Conservation (phyloP, 1,140 invertebrate species). For the Euborellia annulipes region DNA sequence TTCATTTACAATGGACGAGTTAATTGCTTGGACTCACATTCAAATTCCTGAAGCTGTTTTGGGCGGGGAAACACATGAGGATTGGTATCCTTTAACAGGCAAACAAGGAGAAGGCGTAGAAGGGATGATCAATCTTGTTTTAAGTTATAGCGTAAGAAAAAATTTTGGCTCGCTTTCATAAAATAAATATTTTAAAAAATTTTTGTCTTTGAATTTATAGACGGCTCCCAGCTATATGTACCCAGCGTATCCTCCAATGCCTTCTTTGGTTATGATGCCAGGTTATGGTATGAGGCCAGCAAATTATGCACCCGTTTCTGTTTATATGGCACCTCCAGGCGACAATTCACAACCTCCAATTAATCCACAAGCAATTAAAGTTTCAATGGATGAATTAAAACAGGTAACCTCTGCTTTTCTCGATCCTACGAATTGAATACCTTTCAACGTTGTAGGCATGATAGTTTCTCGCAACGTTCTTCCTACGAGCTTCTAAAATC, state of each 20-base stretch:
- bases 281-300: slow-evolving; percentile 21
- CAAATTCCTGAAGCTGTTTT: slow-evolving; percentile 69
- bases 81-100: slow-evolving; percentile 83
- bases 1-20: slow-evolving; percentile 87
- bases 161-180: neutral
- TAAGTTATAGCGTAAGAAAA: slow-evolving; percentile 56
- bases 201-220: slow-evolving; percentile 5
- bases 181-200: neutral
- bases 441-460: no score
- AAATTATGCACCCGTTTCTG: slow-evolving; percentile 30
- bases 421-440: no score
- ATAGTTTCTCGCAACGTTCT: no score
- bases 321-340: slow-evolving; percentile 27
- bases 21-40: slow-evolving; percentile 83
- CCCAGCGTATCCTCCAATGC: slow-evolving; percentile 6
- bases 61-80: slow-evolving; percentile 75
- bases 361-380: slow-evolving; percentile 22
- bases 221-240: neutral
- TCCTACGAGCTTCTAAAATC: no score
- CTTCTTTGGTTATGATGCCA: slow-evolving; percentile 48
- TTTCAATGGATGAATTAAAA: slow-evolving; percentile 58
- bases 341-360: slow-evolving; percentile 31
- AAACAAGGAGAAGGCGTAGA: slow-evolving; percentile 87
- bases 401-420: no score
- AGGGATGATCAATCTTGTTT: slow-evolving; percentile 64